Evolutionary conservation across 2,113 vertebrate genomes (phyloP).

Genomic region (Pseudolaguvia tuberculata): DNA sequence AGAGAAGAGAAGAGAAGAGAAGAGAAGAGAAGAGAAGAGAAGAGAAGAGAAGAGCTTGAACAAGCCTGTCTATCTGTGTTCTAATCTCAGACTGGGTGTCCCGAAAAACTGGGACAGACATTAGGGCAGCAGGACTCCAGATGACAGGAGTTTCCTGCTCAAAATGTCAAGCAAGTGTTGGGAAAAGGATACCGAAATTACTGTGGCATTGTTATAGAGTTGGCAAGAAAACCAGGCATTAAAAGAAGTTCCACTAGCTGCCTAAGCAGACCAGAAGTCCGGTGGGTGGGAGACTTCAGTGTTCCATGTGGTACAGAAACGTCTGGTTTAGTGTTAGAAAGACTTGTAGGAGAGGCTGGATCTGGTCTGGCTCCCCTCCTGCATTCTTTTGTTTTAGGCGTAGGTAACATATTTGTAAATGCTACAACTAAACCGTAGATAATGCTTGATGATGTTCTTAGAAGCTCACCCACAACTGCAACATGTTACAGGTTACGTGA

Average conservation of each 20-base stretch:
- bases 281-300: background rate
- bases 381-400: background rate
- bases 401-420: background rate
- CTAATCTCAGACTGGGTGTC: slow-evolving; percentile 27
- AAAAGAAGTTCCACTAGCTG: too few relatives aligned
- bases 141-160: background rate
- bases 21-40: too few relatives aligned
- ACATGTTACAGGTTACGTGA: background rate
- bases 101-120: too few relatives aligned
- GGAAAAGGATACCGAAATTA: background rate
- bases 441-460: background rate
- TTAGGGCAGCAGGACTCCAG: background rate
- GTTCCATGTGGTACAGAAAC: background rate
- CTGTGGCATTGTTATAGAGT: background rate
- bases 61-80: slow-evolving; percentile 34
- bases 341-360: background rate
- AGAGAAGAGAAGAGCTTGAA: too few relatives aligned
- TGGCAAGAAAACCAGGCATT: too few relatives aligned
- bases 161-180: background rate
- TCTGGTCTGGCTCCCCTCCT: background rate
- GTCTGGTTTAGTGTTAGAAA: background rate
- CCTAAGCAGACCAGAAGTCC: background rate
- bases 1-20: background rate
- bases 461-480: background rate
- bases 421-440: background rate